Evolutionary conservation across 2,888 invertebrate genomes (phyloP).

Genomic region (Teleiodes luculella): DNA sequence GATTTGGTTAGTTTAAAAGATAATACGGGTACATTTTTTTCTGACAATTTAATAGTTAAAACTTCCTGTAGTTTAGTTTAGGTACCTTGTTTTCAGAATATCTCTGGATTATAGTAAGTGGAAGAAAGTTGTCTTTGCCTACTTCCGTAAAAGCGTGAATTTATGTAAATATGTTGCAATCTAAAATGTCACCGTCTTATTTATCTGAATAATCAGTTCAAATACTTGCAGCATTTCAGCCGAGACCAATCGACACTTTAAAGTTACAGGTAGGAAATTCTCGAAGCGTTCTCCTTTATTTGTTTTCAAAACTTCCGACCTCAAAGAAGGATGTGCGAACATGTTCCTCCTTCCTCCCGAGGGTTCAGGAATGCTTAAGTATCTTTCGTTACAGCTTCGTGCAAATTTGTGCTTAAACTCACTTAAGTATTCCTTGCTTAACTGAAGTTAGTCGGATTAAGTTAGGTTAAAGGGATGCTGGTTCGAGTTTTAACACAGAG

Average conservation of each 20-base stretch:
- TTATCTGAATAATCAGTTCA: too few relatives aligned
- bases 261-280: background rate
- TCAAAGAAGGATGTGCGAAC: slow-evolving; percentile 7
- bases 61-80: too few relatives aligned
- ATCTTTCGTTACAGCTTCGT: slow-evolving; percentile 21
- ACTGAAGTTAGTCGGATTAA: slow-evolving; percentile 23
- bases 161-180: too few relatives aligned
- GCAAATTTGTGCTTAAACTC: slow-evolving; percentile 17
- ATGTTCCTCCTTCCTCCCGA: background rate
- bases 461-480: slow-evolving; percentile 23
- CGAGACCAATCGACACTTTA: background rate
- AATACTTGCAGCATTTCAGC: too few relatives aligned
- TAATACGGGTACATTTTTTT: too few relatives aligned
- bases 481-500: slow-evolving; percentile 20
- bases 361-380: slow-evolving; percentile 17
- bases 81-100: too few relatives aligned
- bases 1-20: too few relatives aligned
- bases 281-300: background rate
- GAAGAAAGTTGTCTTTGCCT: too few relatives aligned
- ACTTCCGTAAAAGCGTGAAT: too few relatives aligned
- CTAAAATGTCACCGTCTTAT: too few relatives aligned
- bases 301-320: background rate
- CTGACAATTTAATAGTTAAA: too few relatives aligned
- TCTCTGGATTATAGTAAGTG: too few relatives aligned
- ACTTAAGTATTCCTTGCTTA: slow-evolving; percentile 26